Percentiles rank a stretch among this genome's conserved stretches.
These are phyloP conservation scores for Heterotilapia buettikoferi DNA, from an alignment of 2,113 vertebrate genomes.

Conservation along the genomic window DNA sequence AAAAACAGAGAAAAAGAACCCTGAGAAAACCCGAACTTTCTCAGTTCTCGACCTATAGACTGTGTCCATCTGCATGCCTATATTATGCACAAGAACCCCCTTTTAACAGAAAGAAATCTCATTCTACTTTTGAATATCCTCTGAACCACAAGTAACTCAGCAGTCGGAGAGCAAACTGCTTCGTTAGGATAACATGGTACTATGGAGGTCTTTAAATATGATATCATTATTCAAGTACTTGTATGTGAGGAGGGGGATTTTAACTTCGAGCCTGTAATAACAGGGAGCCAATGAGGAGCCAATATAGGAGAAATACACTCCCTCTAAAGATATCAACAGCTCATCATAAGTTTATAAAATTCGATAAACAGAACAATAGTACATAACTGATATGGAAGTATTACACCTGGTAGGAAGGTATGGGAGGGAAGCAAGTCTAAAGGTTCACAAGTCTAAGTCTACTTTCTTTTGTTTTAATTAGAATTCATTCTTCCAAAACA, in stretches of 20 bases:
- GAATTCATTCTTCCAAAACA: accelerated
- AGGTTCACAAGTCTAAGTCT: neutral
- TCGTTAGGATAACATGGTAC: accelerated
- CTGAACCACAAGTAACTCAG: neutral
- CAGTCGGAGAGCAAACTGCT: neutral
- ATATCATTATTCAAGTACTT: neutral
- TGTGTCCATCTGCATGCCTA: neutral
- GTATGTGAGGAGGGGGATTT: neutral
- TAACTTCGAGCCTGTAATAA: accelerated
- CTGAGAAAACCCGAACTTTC: neutral
- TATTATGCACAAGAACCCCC: neutral
- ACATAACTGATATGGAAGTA: neutral
- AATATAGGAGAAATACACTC: neutral
- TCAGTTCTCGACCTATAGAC: neutral
- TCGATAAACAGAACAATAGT: neutral
- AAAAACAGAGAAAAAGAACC: neutral
- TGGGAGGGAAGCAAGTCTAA: neutral
- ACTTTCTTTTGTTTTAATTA: neutral
- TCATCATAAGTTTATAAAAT: neutral
- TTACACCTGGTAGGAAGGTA: neutral
- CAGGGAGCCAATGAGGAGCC: neutral
- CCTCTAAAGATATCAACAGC: neutral
- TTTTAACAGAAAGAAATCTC: neutral
- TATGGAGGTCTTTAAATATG: neutral
- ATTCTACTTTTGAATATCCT: neutral